Evolutionary conservation across 2,797 vertebrate genomes (phyloP).

Genomic region (Falco rusticolus): DNA sequence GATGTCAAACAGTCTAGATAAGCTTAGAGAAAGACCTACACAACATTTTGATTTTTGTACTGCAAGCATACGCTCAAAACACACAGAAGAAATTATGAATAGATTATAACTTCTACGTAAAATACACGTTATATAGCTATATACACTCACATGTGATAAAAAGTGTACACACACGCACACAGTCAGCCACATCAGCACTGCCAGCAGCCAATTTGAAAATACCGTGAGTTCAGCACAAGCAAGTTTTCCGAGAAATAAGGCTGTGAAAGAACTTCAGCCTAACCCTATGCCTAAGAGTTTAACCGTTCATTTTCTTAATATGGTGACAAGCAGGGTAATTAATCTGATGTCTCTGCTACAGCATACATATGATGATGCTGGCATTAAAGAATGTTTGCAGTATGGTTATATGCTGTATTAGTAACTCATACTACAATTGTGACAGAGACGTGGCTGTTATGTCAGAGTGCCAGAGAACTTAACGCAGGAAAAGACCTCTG

Average conservation of each 20-base stretch:
- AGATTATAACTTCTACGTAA: not conserved
- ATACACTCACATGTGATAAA: too few relatives aligned
- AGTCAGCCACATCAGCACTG: not conserved
- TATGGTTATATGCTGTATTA: not conserved
- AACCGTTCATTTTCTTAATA: not conserved
- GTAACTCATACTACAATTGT: not conserved
- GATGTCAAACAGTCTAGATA: not conserved
- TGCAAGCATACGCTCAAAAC: not conserved
- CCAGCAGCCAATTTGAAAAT: not conserved
- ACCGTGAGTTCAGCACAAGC: not conserved
- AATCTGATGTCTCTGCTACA: not conserved
- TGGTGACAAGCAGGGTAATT: not conserved
- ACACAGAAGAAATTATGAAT: not conserved
- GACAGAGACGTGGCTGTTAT: not conserved
- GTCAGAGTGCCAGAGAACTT: not conserved
- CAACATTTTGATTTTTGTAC: not conserved
- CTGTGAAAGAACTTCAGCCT: not conserved
- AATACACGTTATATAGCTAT: not conserved
- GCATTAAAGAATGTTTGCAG: not conserved
- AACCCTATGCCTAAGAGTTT: not conserved
- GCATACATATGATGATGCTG: fast-evolving
- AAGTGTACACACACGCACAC: not conserved
- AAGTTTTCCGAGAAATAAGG: not conserved
- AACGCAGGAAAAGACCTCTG: not conserved
- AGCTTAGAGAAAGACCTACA: not conserved